Base-by-base conservation (phyloP, 2,888 invertebrate species). In the Chaitophorus viminalis region DNA sequence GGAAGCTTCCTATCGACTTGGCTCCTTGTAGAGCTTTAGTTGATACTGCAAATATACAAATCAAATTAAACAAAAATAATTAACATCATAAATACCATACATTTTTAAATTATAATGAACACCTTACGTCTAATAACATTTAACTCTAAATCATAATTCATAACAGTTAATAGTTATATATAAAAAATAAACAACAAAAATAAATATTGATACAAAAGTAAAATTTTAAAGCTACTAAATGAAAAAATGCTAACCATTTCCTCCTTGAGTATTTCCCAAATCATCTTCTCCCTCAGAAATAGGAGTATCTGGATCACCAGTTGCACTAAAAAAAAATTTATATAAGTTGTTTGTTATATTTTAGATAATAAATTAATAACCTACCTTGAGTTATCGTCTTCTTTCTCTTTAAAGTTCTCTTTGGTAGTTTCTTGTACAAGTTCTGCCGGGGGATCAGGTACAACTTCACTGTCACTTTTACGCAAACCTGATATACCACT, bases 11-110 rank as follows among this genome's bases (percentile, higher is more conserved):
- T 91, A 97, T 94, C 85, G 95, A 96, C 93, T 97, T 97, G 90
- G 97, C 97, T 82, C 96, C 96, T 83, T 96, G 96, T 90, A 97
- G 93, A 89, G 97, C 96, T 93, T 97, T 97, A 90, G 95, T 96
- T 90, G 97, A 96, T 92, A 97, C 97, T 96, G 92, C 88, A 90
- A 90, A 89, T 87, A 88, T 89, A 88, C 89, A 70, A 82, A 46
- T 46, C 14, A 46, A 14, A 46, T 46, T 11, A 46, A 46, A 46
- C 46, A 46, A 46, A 14, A 46, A 46, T 2, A 8, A 14, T 14
- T 14, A 14, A 14, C 46, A 46, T 46, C 14, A 46, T 46, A 46
- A 11, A 14, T 46, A 39, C 39, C 11, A 0, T 39, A 39, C 39
- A 39, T 39, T 8, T 39, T 39, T 0, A 39, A 5, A 5, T 39